A percentile compares a stretch with the other conserved stretches of the same genome.
Conservation (phyloP, 2,888 invertebrate genomes). For the Synanthedon myopaeformis region DNA sequence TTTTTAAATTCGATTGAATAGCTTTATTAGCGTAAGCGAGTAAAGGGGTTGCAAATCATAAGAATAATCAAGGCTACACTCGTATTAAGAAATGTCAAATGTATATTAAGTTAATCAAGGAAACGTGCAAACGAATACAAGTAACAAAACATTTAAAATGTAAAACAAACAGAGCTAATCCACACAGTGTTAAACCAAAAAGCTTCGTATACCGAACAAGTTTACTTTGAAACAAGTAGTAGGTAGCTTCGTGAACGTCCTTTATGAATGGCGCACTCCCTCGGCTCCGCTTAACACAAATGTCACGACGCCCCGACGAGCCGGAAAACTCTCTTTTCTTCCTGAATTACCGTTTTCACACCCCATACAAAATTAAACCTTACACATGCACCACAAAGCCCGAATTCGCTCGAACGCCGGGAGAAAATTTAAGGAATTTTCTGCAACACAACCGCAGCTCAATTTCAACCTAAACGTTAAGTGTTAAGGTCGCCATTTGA, state of each 20-base stretch:
- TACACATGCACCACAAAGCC: slow-evolving; percentile 19
- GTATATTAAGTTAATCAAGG: slow-evolving; percentile 4
- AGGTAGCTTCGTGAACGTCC: slow-evolving; percentile 37
- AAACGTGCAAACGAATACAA: slow-evolving; percentile 4
- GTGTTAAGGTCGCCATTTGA: slow-evolving; percentile 22
- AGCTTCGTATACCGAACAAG: slow-evolving; percentile 33
- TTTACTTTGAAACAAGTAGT: slow-evolving; percentile 49
- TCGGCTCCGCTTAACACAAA: slow-evolving; percentile 64
- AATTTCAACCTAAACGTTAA: slow-evolving; percentile 28
- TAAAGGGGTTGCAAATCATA: too few species aligned
- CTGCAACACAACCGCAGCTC: slow-evolving; percentile 23
- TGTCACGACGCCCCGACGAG: slow-evolving; percentile 64
- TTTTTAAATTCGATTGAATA: too few species aligned
- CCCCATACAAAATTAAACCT: slow-evolving; percentile 27
- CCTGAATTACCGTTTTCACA: slow-evolving; percentile 46
- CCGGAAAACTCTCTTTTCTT: slow-evolving; percentile 70
- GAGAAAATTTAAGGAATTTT: slow-evolving; percentile 64
- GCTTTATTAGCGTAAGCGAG: too few species aligned
- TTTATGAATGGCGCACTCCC: slow-evolving; percentile 62
- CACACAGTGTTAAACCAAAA: slow-evolving; percentile 7
- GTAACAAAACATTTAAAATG: slow-evolving; percentile 3
- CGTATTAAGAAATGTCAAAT: too few species aligned
- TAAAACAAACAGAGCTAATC: slow-evolving; percentile 5
- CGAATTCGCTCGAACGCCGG: slow-evolving; percentile 12
- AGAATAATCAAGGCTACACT: too few species aligned